These are phyloP conservation scores for Lampris incognitus DNA, from an alignment of 2,113 vertebrate species.

Conservation along the genomic window DNA sequence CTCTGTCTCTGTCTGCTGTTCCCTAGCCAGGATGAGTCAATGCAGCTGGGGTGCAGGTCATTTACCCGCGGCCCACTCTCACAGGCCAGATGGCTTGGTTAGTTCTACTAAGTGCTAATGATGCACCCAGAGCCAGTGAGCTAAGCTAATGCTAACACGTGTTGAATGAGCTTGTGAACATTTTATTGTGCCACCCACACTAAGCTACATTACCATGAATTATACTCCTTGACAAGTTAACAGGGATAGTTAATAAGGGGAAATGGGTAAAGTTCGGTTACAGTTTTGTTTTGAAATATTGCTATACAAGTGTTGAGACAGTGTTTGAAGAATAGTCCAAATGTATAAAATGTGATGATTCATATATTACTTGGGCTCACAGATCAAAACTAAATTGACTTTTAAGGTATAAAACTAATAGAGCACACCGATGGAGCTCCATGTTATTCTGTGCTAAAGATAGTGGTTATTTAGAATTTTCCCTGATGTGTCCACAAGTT, in stretches of 20 bases:
- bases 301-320: too few relatives aligned
- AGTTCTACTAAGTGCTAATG: constrained; percentile 59
- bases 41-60: constrained; percentile 79
- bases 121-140: constrained; percentile 37
- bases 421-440: too few relatives aligned
- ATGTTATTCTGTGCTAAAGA: too few relatives aligned
- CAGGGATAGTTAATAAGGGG: background rate
- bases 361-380: too few relatives aligned
- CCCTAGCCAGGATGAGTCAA: constrained; percentile 71
- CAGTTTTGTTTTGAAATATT: background rate
- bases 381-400: too few relatives aligned
- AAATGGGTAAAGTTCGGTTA: too few relatives aligned
- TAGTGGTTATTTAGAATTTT: too few relatives aligned
- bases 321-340: too few relatives aligned
- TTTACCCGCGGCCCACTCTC: constrained; percentile 72
- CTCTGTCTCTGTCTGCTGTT: constrained; percentile 47
- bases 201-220: background rate
- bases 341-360: too few relatives aligned
- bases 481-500: too few relatives aligned
- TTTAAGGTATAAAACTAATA: too few relatives aligned
- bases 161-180: constrained; percentile 8
- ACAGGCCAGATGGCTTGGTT: constrained; percentile 71
- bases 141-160: constrained; percentile 53
- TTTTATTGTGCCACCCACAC: background rate
- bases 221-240: background rate